Percentiles rank a stretch among this genome's conserved stretches.
Evolutionary conservation across 1,140 invertebrate genomes (phyloP).

Genomic region (Chymomyza costata): DNA sequence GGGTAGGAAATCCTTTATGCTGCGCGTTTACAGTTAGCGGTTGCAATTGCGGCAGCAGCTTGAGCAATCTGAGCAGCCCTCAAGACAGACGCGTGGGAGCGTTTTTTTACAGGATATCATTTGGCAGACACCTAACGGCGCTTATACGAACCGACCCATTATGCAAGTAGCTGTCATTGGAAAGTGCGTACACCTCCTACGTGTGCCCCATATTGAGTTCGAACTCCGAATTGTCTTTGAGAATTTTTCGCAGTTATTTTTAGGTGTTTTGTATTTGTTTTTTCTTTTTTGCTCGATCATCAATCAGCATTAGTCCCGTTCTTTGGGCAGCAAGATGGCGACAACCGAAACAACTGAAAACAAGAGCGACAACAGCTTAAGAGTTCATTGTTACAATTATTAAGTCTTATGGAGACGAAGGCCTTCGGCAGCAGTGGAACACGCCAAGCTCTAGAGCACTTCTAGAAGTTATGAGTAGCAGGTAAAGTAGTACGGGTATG

Average conservation of each 20-base stretch:
- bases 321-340: slow-evolving; percentile 2
- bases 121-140: background rate
- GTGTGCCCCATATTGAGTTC: background rate
- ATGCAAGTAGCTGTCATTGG: slow-evolving; percentile 40
- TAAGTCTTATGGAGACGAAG: slow-evolving; percentile 10
- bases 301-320: slow-evolving; percentile 66
- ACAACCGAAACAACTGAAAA: slow-evolving; percentile 32
- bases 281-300: slow-evolving; percentile 46
- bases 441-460: no score
- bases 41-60: slow-evolving; percentile 1
- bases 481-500: no score
- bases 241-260: slow-evolving; percentile 28
- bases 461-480: no score
- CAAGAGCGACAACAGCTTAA: slow-evolving; percentile 71
- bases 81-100: slow-evolving; percentile 46
- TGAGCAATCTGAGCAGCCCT: slow-evolving; percentile 1
- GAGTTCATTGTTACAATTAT: slow-evolving; percentile 73
- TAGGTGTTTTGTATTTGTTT: background rate
- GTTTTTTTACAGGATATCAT: slow-evolving; percentile 52
- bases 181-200: slow-evolving; percentile 7
- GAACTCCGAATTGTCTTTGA: slow-evolving; percentile 3
- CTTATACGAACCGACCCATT: no score
- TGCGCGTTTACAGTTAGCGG: slow-evolving; percentile 61
- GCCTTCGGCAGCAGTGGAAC: slow-evolving; percentile 4
- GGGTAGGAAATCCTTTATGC: slow-evolving; percentile 66